These are phyloP conservation scores for Euschistus heros DNA, from an alignment of 1,140 invertebrate genomes.

Conservation along the genomic window DNA sequence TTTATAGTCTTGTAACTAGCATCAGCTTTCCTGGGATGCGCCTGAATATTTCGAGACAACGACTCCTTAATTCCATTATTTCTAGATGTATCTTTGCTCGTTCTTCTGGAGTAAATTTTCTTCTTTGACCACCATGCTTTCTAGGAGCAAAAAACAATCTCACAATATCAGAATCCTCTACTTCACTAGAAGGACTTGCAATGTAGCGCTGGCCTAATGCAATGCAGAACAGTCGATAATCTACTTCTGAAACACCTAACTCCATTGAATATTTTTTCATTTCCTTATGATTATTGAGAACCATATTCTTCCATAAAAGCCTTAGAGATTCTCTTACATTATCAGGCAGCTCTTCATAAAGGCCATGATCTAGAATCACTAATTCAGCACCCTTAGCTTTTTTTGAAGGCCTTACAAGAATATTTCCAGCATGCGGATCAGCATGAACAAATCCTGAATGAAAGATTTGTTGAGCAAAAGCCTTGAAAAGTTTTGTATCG, in stretches of 20 bases:
- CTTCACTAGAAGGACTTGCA: slow-evolving; percentile 15
- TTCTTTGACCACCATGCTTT: slow-evolving; percentile 29
- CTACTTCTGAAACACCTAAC: slow-evolving; percentile 29
- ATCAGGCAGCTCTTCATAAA: slow-evolving; percentile 51
- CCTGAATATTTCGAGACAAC: slow-evolving; percentile 36
- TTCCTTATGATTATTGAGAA: too few relatives aligned
- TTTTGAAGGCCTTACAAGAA: slow-evolving; percentile 49
- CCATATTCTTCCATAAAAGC: too few relatives aligned
- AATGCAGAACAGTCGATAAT: slow-evolving; percentile 38
- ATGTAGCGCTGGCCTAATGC: slow-evolving; percentile 35
- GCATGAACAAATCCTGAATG: slow-evolving; percentile 70
- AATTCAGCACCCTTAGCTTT: slow-evolving; percentile 46
- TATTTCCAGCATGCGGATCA: slow-evolving; percentile 71
- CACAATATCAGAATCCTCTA: slow-evolving; percentile 29
- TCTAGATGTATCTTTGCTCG: slow-evolving; percentile 33
- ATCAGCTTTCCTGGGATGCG: slow-evolving; percentile 37
- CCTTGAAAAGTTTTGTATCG: slow-evolving; percentile 54
- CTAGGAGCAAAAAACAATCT: slow-evolving; percentile 32
- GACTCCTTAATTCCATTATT: slow-evolving; percentile 36
- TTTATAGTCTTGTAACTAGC: slow-evolving; percentile 42
- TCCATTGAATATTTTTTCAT: too few relatives aligned
- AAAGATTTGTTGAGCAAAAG: slow-evolving; percentile 70
- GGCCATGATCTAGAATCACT: slow-evolving; percentile 63
- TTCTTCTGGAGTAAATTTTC: slow-evolving; percentile 34
- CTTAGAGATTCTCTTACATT: slow-evolving; percentile 41